These are phyloP conservation scores for Tyrophagus putrescentiae DNA, from an alignment of 1,140 invertebrate species.

Conservation along the genomic window DNA sequence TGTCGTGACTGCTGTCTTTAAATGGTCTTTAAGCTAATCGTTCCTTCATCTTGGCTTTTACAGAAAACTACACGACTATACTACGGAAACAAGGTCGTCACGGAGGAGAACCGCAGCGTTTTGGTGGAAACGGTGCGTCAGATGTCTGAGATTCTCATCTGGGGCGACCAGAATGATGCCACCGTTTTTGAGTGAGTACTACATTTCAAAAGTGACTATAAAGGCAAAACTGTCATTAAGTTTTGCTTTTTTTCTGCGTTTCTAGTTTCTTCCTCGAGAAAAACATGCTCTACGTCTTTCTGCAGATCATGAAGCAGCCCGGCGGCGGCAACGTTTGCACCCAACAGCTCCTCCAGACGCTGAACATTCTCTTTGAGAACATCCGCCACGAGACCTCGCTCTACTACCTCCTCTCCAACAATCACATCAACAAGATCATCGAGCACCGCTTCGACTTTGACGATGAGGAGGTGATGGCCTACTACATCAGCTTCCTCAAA, in stretches of 20 bases:
- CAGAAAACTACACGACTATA: slow-evolving; percentile 81
- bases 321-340: slow-evolving; percentile 94
- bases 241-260: slow-evolving; percentile 30
- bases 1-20: not conserved
- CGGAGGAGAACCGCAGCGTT: slow-evolving; percentile 78
- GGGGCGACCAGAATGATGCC: slow-evolving; percentile 99
- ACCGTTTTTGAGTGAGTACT: slow-evolving; percentile 91
- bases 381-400: slow-evolving; percentile 95
- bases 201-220: not conserved
- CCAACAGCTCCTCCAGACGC: slow-evolving; percentile 86
- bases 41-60: slow-evolving; percentile 13
- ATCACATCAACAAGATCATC: slow-evolving; percentile 98
- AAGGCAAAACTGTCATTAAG: not conserved
- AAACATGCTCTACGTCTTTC: slow-evolving; percentile 96
- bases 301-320: slow-evolving; percentile 92
- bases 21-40: not conserved
- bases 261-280: slow-evolving; percentile 94
- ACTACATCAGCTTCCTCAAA: slow-evolving; percentile 98
- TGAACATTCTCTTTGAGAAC: slow-evolving; percentile 99
- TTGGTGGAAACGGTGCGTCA: slow-evolving; percentile 92
- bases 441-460: slow-evolving; percentile 99
- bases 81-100: slow-evolving; percentile 89
- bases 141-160: slow-evolving; percentile 97
- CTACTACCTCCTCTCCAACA: slow-evolving; percentile 97
- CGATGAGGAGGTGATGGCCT: slow-evolving; percentile 98